Evolutionary conservation across 2,797 vertebrate species (phyloP).

Genomic region (Enteromius viviparus): DNA sequence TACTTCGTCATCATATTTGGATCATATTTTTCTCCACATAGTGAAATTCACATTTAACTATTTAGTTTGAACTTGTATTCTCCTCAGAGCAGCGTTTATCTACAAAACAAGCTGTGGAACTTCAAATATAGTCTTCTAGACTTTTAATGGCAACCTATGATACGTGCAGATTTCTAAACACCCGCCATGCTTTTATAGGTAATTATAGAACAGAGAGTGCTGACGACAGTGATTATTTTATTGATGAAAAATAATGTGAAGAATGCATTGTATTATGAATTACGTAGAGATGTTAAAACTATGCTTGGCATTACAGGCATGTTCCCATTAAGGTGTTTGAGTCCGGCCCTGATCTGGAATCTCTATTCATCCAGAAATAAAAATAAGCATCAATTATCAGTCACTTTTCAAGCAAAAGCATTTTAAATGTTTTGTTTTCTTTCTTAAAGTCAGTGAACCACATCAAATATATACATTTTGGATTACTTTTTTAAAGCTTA

Average conservation of each 20-base stretch:
- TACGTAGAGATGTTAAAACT: conserved; percentile 61
- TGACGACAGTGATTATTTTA: conserved; percentile 69
- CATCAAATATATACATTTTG: background rate
- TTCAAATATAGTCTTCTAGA: background rate
- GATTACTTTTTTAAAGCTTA: background rate
- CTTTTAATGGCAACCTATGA: conserved; percentile 24
- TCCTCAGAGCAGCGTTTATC: background rate
- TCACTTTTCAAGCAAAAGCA: conserved; percentile 61
- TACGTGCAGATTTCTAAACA: background rate
- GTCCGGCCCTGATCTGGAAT: conserved; percentile 28
- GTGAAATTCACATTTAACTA: background rate
- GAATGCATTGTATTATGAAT: conserved; percentile 58
- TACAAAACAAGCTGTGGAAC: background rate
- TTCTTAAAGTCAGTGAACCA: background rate
- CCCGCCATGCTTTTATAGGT: conserved; percentile 31
- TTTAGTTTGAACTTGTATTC: too few relatives aligned
- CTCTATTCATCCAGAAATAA: conserved; percentile 48
- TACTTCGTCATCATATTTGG: background rate
- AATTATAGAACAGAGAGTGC: conserved; percentile 61
- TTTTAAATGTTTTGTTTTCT: conserved; percentile 4
- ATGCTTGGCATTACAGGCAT: conserved; percentile 60
- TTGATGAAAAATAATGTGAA: conserved; percentile 59
- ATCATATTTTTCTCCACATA: background rate
- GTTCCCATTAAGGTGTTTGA: conserved; percentile 59
- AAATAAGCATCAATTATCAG: conserved; percentile 52